These are phyloP conservation scores for Abrostola tripartita DNA, from an alignment of 2,888 invertebrate genomes.

Conservation along the genomic window DNA sequence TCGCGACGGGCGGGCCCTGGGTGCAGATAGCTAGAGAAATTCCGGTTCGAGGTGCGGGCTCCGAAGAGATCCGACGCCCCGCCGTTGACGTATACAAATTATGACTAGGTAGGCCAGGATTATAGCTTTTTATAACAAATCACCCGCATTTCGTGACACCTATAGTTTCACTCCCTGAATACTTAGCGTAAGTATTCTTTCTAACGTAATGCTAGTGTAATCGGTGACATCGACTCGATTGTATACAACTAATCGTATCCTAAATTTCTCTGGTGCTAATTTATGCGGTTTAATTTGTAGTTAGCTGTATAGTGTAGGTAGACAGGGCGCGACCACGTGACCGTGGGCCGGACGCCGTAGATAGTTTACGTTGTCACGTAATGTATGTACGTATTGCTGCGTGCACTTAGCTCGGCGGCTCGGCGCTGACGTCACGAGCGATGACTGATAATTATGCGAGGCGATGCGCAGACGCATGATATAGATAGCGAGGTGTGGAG, in stretches of 20 bases:
- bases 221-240: slow-evolving; percentile 72
- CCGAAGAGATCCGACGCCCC: slow-evolving; percentile 24
- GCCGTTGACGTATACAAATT: slow-evolving; percentile 43
- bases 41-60: slow-evolving; percentile 33
- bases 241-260: slow-evolving; percentile 65
- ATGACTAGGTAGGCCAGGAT: slow-evolving; percentile 42
- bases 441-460: not conserved
- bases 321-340: slow-evolving; percentile 25
- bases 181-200: slow-evolving; percentile 55
- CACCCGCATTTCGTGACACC: slow-evolving; percentile 60
- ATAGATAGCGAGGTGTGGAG: not conserved
- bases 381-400: slow-evolving; percentile 25
- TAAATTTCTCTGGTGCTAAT: slow-evolving; percentile 82
- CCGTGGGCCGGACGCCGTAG: slow-evolving; percentile 32
- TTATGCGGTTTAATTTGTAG: slow-evolving; percentile 64
- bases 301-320: slow-evolving; percentile 46
- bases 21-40: slow-evolving; percentile 55
- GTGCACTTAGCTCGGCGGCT: slow-evolving; percentile 18
- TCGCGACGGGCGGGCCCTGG: slow-evolving; percentile 61
- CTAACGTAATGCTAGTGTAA: slow-evolving; percentile 54
- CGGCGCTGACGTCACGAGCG: not conserved
- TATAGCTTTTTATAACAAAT: slow-evolving; percentile 53
- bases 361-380: slow-evolving; percentile 27
- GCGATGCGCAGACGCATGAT: not conserved
- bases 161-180: slow-evolving; percentile 45